Conservation (phyloP, 2,888 invertebrate species). For the Callimorpha dominula region DNA sequence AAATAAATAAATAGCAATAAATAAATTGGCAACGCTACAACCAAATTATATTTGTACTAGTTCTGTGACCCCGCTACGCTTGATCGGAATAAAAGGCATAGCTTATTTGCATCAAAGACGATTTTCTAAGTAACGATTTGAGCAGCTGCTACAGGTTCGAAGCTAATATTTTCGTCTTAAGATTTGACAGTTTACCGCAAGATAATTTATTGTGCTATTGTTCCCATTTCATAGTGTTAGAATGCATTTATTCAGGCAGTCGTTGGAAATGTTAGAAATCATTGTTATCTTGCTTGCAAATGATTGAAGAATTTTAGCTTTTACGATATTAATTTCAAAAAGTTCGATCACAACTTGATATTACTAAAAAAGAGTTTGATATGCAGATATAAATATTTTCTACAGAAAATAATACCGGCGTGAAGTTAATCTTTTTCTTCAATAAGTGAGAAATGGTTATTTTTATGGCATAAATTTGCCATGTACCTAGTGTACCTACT, state of each 20-base stretch:
- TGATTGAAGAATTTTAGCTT: neutral
- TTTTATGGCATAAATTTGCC: neutral
- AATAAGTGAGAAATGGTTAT: neutral
- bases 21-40: slow-evolving; percentile 56
- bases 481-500: neutral
- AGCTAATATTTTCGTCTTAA: slow-evolving; percentile 39
- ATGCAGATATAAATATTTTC: too few relatives aligned
- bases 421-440: neutral
- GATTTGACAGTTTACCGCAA: slow-evolving; percentile 48
- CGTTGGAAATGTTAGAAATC: slow-evolving; percentile 22
- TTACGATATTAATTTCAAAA: neutral
- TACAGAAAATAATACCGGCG: too few relatives aligned
- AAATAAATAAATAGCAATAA: slow-evolving; percentile 52
- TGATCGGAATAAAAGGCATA: slow-evolving; percentile 74
- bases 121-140: slow-evolving; percentile 56
- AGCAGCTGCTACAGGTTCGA: slow-evolving; percentile 55
- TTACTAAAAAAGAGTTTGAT: neutral
- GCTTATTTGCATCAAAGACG: slow-evolving; percentile 67
- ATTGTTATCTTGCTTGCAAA: neutral
- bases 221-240: slow-evolving; percentile 41
- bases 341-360: neutral
- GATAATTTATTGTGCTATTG: slow-evolving; percentile 46
- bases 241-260: slow-evolving; percentile 34
- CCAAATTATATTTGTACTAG: slow-evolving; percentile 78
- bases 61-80: slow-evolving; percentile 83